These are phyloP conservation scores for Caradrina kadenii DNA, from an alignment of 2,888 invertebrate genomes.

Conservation along the genomic window DNA sequence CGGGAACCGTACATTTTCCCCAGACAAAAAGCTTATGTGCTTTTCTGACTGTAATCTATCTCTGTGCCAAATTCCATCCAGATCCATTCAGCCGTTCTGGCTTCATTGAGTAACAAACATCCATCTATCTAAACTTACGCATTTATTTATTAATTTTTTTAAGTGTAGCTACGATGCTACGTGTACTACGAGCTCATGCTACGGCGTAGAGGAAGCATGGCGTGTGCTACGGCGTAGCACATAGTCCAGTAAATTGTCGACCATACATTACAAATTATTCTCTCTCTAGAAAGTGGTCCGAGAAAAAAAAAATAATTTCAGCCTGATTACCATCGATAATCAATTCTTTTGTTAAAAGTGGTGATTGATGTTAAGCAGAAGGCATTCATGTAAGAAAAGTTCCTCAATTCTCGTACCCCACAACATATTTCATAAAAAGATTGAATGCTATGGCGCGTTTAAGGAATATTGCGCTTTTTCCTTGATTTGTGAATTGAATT, in stretches of 20 bases:
- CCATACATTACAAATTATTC: background rate
- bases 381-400: background rate
- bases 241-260: background rate
- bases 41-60: too few species aligned
- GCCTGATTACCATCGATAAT: background rate
- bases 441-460: slow-evolving; percentile 70
- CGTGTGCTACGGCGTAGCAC: slow-evolving; percentile 18
- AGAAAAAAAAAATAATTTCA: background rate
- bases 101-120: too few species aligned
- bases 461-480: slow-evolving; percentile 72
- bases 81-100: too few species aligned
- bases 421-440: slow-evolving; percentile 54
- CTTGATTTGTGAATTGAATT: slow-evolving; percentile 77
- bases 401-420: slow-evolving; percentile 50
- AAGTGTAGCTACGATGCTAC: background rate
- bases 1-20: too few species aligned
- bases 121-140: too few species aligned
- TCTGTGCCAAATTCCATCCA: too few species aligned
- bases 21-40: too few species aligned
- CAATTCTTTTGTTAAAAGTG: background rate
- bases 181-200: background rate
- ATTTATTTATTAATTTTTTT: too few species aligned
- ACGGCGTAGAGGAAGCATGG: background rate
- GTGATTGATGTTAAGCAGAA: background rate
- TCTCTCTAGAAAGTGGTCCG: background rate